phyloP scores from a whole-genome alignment of 2,888 invertebrate genomes.

The Plusia festucae region DNA sequence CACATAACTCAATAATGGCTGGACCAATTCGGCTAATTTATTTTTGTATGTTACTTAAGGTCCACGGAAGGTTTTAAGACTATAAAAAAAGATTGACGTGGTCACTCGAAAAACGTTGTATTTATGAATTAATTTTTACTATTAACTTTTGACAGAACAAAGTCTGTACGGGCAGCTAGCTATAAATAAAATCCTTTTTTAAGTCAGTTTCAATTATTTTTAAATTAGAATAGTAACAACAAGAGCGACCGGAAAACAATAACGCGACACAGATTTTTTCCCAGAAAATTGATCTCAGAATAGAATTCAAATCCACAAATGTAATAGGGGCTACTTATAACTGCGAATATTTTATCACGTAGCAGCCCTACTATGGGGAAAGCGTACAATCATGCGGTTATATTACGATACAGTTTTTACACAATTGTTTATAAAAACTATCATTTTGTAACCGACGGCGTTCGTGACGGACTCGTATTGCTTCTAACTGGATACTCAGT shows the following conservation, averaged over 20 bases:
- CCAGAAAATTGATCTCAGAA: constrained; percentile 12
- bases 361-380: constrained; percentile 60
- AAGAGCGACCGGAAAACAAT: not conserved
- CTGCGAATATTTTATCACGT: constrained; percentile 54
- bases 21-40: too few relatives aligned
- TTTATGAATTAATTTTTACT: too few relatives aligned
- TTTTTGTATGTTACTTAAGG: too few relatives aligned
- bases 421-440: constrained; percentile 73
- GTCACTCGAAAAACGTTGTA: too few relatives aligned
- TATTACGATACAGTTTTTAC: constrained; percentile 81
- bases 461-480: constrained; percentile 75
- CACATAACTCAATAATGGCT: too few relatives aligned
- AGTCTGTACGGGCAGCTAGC: too few relatives aligned
- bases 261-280: not conserved
- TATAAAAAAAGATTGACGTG: too few relatives aligned
- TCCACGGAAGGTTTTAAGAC: too few relatives aligned
- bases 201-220: too few relatives aligned
- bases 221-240: too few relatives aligned
- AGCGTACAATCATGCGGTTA: constrained; percentile 78
- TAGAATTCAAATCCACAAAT: constrained; percentile 19
- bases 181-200: too few relatives aligned
- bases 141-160: too few relatives aligned
- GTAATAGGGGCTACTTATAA: constrained; percentile 45
- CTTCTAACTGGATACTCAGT: constrained; percentile 64
- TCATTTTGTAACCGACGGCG: constrained; percentile 75